Conservation (phyloP, 1,140 invertebrate species). For the Zaprionus ghesquierei region DNA sequence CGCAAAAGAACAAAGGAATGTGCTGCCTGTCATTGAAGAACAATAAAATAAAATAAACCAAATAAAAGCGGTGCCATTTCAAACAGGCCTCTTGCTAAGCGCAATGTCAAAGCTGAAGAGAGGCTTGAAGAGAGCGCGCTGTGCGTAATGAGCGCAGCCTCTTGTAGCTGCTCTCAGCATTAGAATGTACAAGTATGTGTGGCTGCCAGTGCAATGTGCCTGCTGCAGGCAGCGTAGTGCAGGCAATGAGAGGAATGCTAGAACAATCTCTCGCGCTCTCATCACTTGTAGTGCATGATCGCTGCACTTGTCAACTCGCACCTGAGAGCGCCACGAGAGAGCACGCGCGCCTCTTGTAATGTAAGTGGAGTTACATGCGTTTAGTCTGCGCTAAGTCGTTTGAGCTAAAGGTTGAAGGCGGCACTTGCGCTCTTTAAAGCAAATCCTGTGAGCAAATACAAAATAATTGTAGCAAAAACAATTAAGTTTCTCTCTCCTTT, state of each 20-base stretch:
- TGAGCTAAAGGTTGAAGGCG: background rate
- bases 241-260: background rate
- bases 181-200: too few relatives aligned
- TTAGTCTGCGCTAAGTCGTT: too few relatives aligned
- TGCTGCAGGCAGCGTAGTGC: too few relatives aligned
- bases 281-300: background rate
- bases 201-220: background rate
- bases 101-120: background rate
- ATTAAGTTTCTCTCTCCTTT: conserved; percentile 7
- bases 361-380: too few relatives aligned
- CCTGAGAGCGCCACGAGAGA: background rate
- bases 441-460: background rate
- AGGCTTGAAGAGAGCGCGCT: background rate
- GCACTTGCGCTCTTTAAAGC: background rate
- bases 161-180: too few relatives aligned
- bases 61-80: background rate
- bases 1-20: background rate
- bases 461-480: background rate
- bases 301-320: background rate
- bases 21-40: background rate
- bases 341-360: too few relatives aligned
- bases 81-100: background rate
- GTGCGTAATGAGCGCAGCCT: background rate
- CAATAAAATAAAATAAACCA: background rate
- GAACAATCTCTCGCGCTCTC: too few relatives aligned